phyloP scores from a whole-genome alignment of 1,140 invertebrate genomes.

The Leptoteleia sp. region DNA sequence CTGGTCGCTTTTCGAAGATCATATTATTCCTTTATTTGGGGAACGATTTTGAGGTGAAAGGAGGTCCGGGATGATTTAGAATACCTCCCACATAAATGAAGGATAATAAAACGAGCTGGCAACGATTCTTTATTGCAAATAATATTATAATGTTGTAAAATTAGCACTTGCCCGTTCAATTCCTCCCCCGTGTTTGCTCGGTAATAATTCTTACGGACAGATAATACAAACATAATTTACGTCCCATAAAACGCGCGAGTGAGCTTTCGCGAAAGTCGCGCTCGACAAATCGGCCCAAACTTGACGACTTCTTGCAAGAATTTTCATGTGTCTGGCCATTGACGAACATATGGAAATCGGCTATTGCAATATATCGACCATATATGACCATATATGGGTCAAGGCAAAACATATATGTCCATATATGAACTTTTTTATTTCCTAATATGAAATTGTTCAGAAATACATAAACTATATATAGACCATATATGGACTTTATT shows the following conservation, averaged over 20 bases:
- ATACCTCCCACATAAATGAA: constrained; percentile 12
- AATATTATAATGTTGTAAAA: constrained; percentile 55
- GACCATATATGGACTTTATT: too few relatives aligned
- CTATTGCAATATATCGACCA: too few relatives aligned
- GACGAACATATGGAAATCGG: too few relatives aligned
- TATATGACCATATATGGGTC: too few relatives aligned
- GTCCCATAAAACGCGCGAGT: constrained; percentile 35
- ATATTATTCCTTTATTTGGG: too few relatives aligned
- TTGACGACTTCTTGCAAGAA: not conserved
- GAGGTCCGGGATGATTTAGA: constrained; percentile 38
- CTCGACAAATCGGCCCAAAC: constrained; percentile 7
- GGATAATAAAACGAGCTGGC: constrained; percentile 35
- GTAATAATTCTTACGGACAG: constrained; percentile 36
- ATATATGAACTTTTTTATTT: too few relatives aligned
- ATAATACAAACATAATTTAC: constrained; percentile 46
- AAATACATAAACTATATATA: too few relatives aligned
- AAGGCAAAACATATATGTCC: too few relatives aligned
- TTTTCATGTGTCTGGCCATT: too few relatives aligned
- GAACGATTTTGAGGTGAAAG: constrained; percentile 12
- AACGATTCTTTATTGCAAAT: constrained; percentile 44
- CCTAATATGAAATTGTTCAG: too few relatives aligned
- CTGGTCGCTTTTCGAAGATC: too few relatives aligned
- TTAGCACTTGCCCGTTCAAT: constrained; percentile 26
- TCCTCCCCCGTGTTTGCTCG: constrained; percentile 12
- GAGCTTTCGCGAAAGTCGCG: constrained; percentile 36